Evolutionary conservation across 2,113 vertebrate species (phyloP).

Genomic region (Percina caprodes): DNA sequence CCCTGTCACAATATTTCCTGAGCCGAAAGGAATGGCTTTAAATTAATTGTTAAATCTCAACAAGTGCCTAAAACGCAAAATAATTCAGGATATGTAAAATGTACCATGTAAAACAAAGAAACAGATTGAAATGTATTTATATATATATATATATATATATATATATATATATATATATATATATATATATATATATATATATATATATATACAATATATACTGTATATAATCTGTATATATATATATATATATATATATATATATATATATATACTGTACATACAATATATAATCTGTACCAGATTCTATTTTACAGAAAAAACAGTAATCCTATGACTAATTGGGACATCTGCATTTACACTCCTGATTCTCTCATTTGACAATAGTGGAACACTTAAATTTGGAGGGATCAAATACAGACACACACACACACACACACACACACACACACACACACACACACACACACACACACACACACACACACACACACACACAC

Average conservation of each 20-base stretch:
- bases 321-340: constrained; percentile 13
- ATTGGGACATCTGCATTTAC: constrained; percentile 38
- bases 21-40: background rate
- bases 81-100: background rate
- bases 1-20: background rate
- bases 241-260: no score
- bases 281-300: background rate
- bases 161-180: no score
- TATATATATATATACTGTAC: no score
- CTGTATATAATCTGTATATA: no score
- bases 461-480: no score
- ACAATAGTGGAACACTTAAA: constrained; percentile 19
- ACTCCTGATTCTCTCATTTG: constrained; percentile 28
- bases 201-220: no score
- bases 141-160: no score
- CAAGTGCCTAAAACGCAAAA: background rate
- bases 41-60: background rate
- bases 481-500: background rate
- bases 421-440: background rate
- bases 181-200: no score
- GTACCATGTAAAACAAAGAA: background rate
- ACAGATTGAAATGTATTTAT: no score
- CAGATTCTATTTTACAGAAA: constrained; percentile 15
- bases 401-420: background rate
- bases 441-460: background rate